Evolutionary conservation across 2,888 invertebrate genomes (phyloP).

Genomic region (Epirrhoe alternata): DNA sequence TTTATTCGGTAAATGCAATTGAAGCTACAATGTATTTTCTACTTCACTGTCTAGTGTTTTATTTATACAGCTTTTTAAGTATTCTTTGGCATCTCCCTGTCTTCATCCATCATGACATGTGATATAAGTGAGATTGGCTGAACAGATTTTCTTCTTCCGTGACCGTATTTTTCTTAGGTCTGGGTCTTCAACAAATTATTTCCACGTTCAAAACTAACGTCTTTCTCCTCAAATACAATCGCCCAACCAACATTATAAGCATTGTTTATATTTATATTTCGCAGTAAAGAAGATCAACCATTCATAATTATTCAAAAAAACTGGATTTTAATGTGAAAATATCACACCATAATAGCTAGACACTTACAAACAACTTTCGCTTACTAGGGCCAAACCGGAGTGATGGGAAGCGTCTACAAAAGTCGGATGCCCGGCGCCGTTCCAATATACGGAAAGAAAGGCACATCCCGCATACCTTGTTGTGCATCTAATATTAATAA

Average conservation of each 20-base stretch:
- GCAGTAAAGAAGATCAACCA: not conserved
- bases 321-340: constrained; percentile 27
- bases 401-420: constrained; percentile 36
- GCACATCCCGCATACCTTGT: constrained; percentile 19
- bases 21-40: not conserved
- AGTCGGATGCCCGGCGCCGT: constrained; percentile 41
- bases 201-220: too few species aligned
- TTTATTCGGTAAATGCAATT: constrained; percentile 3
- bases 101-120: too few species aligned
- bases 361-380: constrained; percentile 33
- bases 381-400: constrained; percentile 29
- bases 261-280: not conserved
- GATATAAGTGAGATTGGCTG: too few species aligned
- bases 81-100: too few species aligned
- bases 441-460: constrained; percentile 34
- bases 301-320: constrained; percentile 14
- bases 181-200: too few species aligned
- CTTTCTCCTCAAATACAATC: too few species aligned
- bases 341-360: constrained; percentile 11
- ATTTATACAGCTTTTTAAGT: too few species aligned
- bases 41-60: too few species aligned
- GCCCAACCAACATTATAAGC: too few species aligned
- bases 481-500: not conserved
- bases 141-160: too few species aligned
- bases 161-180: too few species aligned